Evolutionary conservation across 35 echinoderm and acorn worm species (phyloP), one percentile per base, ranked within the genome.

Genomic region (Chiridota heheva): DNA sequence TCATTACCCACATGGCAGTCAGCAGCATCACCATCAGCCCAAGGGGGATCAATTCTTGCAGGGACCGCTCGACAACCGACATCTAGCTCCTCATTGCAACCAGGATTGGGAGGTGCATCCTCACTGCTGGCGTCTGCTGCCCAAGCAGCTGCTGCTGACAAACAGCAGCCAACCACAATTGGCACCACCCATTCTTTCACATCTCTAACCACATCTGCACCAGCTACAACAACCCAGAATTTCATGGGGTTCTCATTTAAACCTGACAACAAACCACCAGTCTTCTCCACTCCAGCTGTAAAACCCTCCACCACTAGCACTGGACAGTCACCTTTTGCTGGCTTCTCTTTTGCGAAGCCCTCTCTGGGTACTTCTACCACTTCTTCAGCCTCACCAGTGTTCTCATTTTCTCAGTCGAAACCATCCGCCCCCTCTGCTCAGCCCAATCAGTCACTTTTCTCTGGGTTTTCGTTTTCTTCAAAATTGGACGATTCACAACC

Each of bases 261-360:
- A 4, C 61, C 60, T 26, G 45, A 20, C 47, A 63, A 48, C 51
- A 62, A 78, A 27, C 69, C 36, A 6, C 73, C 70, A 0, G 33
- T 62, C 18, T 44, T 74, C 1, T 18, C 63, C 15, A 30, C 58
- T 27, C 49, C 75, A 64, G 63, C 63, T 5, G 5, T n/a, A n/a
- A 49, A 49, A 32, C 42, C 81, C 17, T 31, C 72, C 17, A 86
- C 63, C 16, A 86, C 72, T 28, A 63, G 82, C 26, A 30, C 35
- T 0, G 0, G 51, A 1, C 10, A 42, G 8, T 76, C 82, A 18
- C 88, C 81, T 13, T 91, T 91, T 60, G 47, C 82, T 37, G 88
- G 82, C 2, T 86, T 86, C 75, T 86, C 72, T 35, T 91, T 91
- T 41, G 18, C 8, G 34, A 12, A 78, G 82, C 24, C 29, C 45